Evolutionary conservation across 2,797 vertebrate species (phyloP), one percentile per base, ranked within the genome.

Genomic region (Orestias chungarensis): DNA sequence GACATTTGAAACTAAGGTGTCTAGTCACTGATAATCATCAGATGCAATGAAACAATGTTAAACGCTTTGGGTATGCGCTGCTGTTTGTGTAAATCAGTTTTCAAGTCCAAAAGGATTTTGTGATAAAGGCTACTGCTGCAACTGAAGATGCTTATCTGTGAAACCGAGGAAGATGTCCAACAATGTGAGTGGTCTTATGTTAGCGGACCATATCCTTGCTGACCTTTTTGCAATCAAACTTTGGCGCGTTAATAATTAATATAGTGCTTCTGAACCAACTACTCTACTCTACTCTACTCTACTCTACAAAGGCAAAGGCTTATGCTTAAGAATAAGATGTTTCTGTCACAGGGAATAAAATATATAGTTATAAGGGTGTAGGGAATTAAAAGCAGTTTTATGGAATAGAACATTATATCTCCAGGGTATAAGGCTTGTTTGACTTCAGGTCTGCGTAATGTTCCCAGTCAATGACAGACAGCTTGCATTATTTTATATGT

Each of bases 61-160:
- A n/a, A n/a, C 20, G 23, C 57, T 27, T 38, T 64, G 70, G 46
- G 57, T 72, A n/a, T 0, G 40, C 67, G 74, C 57, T 74, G 65
- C 57, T 12, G 44, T 78, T 65, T 50, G 68, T 64, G 2, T 25
- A 40, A 73, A 61, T 46, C 12, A 25, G 71, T 33, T 66, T 85
- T 42, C 73, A 81, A 66, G 74, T 75, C 83, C 74, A 72, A 70
- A 54, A 72, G 78, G 81, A 87, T 90, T 86, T 43, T 2, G 64
- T 17, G 35, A 71, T 43, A 52, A 84, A 80, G 76, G 83, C 31
- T 79, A 62, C 67, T 70, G 49, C 18, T 76, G 74, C 81, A 35
- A 27, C 57, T 20, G 9, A 54, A 46, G 52, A 72, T 9, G 17
- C 46, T 70, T 61, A 61, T 20, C 2, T 2, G 29, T 47, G n/a